A percentile compares a stretch with the other conserved stretches of the same genome.
Evolutionary conservation across 2,113 vertebrate species (phyloP).

Genomic region (Phalacrocorax aristotelis): DNA sequence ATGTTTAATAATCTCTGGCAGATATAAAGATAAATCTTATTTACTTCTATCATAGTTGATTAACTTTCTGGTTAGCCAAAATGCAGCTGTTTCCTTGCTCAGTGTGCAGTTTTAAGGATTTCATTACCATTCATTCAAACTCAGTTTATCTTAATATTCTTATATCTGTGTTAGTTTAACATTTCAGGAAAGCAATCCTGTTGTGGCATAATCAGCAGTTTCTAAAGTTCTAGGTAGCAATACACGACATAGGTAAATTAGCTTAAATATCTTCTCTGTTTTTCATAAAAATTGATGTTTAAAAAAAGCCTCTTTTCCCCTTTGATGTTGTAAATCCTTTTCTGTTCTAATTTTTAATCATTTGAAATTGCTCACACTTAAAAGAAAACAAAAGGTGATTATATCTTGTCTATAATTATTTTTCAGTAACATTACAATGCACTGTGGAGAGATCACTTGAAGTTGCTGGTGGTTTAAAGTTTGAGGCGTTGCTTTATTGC

Average conservation of each 20-base stretch:
- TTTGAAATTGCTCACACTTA: background rate
- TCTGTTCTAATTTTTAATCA: constrained; percentile 10
- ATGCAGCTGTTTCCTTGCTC: constrained; percentile 25
- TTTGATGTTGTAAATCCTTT: constrained; percentile 44
- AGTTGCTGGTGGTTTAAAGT: constrained; percentile 42
- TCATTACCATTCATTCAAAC: background rate
- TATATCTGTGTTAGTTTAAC: background rate
- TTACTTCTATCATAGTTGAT: constrained; percentile 41
- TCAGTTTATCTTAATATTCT: constrained; percentile 26
- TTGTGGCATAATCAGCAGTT: constrained; percentile 5
- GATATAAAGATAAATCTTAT: constrained; percentile 27
- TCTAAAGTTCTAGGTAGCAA: background rate
- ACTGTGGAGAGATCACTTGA: background rate
- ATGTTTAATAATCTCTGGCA: constrained; percentile 22
- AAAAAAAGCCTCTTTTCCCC: background rate
- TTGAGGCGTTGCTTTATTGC: background rate
- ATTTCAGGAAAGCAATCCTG: background rate
- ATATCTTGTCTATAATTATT: background rate
- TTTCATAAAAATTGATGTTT: background rate
- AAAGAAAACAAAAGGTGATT: constrained; percentile 27
- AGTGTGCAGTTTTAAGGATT: constrained; percentile 10
- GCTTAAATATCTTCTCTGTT: background rate
- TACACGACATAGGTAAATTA: background rate
- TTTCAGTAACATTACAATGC: background rate
- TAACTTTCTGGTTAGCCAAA: constrained; percentile 51